phyloP scores from a whole-genome alignment of 2,113 vertebrate species.

The Elgaria multicarinata region DNA sequence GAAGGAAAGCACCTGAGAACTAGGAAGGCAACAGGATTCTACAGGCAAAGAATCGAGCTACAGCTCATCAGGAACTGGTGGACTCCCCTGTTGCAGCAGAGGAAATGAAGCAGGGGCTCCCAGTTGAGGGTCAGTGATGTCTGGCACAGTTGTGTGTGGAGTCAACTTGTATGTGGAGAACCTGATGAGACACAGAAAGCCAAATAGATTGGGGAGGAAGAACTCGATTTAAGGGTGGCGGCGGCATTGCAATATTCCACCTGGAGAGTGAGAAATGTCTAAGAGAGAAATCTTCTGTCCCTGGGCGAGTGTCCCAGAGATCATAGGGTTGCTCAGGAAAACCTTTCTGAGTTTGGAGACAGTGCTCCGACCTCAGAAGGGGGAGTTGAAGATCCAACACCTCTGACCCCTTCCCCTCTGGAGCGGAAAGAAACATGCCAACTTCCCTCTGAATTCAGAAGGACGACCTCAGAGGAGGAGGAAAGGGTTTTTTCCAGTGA shows the following conservation, averaged over 20 bases:
- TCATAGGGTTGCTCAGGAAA: no score
- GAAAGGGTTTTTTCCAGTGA: no score
- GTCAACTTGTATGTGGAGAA: background rate
- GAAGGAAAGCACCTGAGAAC: background rate
- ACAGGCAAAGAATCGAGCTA: background rate
- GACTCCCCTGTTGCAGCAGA: background rate
- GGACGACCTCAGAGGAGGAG: no score
- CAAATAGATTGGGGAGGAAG: background rate
- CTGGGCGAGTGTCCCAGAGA: no score
- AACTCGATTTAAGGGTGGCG: background rate
- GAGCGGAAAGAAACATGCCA: no score
- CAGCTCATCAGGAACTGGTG: background rate
- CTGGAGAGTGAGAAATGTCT: background rate
- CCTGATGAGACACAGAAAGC: background rate
- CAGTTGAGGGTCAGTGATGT: background rate
- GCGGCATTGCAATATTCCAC: background rate
- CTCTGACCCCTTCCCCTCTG: no score
- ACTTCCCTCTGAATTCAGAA: no score
- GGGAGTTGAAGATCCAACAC: no score
- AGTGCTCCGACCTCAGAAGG: no score
- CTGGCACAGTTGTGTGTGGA: background rate
- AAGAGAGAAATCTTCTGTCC: background rate
- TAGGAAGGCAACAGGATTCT: background rate
- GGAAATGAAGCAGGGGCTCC: background rate
- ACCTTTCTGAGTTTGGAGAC: no score